Conservation (phyloP, 2,888 invertebrate species). For the Drosophila quinaria region DNA sequence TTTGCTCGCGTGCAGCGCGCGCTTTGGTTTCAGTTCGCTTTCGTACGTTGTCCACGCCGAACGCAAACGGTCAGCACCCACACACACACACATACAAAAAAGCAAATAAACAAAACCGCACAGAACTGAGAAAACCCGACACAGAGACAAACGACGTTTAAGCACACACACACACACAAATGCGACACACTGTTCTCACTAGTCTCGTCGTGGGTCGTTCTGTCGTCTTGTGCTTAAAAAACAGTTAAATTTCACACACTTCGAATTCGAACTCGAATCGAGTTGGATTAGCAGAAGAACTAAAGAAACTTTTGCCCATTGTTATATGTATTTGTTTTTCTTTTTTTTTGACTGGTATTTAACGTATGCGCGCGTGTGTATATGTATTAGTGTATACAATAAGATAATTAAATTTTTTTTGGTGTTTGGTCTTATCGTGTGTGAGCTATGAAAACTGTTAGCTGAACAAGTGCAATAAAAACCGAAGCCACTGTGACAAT, state of each 20-base stretch:
- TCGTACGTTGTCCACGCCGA: conserved; percentile 80
- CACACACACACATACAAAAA: conserved; percentile 30
- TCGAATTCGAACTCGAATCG: conserved; percentile 19
- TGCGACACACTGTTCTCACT: conserved; percentile 1
- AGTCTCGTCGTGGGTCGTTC: conserved; percentile 12
- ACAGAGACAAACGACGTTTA: conserved; percentile 18
- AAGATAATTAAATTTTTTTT: conserved; percentile 1
- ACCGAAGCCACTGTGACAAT: conserved; percentile 7
- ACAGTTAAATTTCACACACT: conserved; percentile 41
- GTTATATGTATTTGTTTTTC: conserved; percentile 3
- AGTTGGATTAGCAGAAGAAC: conserved; percentile 16
- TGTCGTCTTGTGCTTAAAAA: conserved; percentile 44
- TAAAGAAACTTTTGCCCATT: conserved; percentile 2
- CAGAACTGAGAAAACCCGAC: background rate
- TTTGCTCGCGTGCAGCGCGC: conserved; percentile 75
- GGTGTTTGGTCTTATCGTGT: conserved; percentile 24
- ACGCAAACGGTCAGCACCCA: conserved; percentile 67
- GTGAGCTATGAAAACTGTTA: conserved; percentile 44
- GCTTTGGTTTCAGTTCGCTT: conserved; percentile 82
- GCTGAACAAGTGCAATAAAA: conserved; percentile 61
- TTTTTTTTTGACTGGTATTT: conserved; percentile 1
- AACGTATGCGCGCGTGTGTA: conserved; percentile 1
- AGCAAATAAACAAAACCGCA: no score
- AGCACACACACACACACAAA: conserved; percentile 20
- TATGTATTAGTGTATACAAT: conserved; percentile 3